Conservation (phyloP, 2,113 vertebrate species). For the Cephalopterus ornatus region DNA sequence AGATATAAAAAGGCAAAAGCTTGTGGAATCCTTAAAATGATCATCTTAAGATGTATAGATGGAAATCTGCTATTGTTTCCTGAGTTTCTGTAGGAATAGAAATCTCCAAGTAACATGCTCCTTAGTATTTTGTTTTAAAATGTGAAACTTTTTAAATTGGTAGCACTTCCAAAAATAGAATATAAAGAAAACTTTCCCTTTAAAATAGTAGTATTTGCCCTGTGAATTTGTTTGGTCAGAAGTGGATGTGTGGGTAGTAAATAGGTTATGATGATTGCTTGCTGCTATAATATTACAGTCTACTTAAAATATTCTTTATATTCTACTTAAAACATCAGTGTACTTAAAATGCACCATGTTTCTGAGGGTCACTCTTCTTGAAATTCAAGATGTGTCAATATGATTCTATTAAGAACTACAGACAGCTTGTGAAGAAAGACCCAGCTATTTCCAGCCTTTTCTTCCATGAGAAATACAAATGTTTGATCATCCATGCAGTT, state of each 20-base stretch:
- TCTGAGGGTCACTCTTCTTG: neutral
- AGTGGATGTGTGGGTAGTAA: neutral
- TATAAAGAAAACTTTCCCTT: neutral
- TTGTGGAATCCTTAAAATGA: neutral
- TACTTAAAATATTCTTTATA: neutral
- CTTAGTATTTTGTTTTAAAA: neutral
- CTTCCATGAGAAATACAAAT: neutral
- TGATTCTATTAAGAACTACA: neutral
- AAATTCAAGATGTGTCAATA: neutral
- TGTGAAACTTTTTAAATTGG: neutral
- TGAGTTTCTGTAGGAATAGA: neutral
- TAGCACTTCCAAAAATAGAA: neutral
- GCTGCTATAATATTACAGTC: neutral
- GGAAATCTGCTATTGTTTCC: neutral
- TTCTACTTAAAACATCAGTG: neutral
- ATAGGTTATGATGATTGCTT: neutral
- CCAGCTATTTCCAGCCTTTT: neutral
- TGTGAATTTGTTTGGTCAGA: neutral
- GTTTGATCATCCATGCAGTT: neutral
- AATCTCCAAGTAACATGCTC: neutral
- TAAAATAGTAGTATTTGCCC: neutral
- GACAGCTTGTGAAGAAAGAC: neutral
- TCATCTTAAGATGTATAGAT: neutral
- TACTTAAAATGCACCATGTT: neutral
- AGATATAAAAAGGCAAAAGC: neutral